A percentile compares a stretch with the other conserved stretches of the same genome.
Conservation (phyloP, 1,140 invertebrate genomes). For the Drosophila takahashii region DNA sequence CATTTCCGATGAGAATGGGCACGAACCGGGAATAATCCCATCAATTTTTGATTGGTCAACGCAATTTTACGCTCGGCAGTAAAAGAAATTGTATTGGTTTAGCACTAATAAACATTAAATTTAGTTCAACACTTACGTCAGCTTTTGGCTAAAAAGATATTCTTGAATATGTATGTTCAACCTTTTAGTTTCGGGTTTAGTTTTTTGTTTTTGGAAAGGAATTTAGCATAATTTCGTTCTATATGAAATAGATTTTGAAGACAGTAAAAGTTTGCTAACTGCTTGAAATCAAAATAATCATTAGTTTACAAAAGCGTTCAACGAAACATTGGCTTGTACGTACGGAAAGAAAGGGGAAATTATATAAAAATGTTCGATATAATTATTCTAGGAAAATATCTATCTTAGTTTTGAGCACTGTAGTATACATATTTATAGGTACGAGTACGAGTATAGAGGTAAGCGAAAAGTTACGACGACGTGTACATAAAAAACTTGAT, state of each 20-base stretch:
- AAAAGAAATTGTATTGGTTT: constrained; percentile 60
- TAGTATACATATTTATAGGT: constrained; percentile 58
- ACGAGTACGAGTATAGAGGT: constrained; percentile 38
- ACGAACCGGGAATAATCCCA: constrained; percentile 10
- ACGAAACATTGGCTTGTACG: constrained; percentile 45
- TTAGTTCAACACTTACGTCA: constrained; percentile 84
- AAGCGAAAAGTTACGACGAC: constrained; percentile 76
- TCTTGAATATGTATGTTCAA: constrained; percentile 49
- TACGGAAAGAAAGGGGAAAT: constrained; percentile 51
- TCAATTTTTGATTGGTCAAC: constrained; percentile 53
- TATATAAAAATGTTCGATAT: constrained; percentile 22
- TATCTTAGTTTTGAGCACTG: constrained; percentile 52
- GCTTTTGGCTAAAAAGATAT: constrained; percentile 64
- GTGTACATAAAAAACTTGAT: constrained; percentile 83
- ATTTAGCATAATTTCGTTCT: constrained; percentile 84
- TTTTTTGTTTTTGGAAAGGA: constrained; percentile 54
- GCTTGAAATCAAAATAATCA: constrained; percentile 62
- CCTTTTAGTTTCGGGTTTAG: constrained; percentile 31
- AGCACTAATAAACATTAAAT: constrained; percentile 74
- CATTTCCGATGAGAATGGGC: constrained; percentile 24
- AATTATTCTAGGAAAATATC: constrained; percentile 41
- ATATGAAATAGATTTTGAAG: constrained; percentile 72
- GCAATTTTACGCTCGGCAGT: constrained; percentile 68
- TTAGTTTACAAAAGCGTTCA: constrained; percentile 64
- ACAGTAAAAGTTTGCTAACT: constrained; percentile 62